A percentile compares a stretch with the other conserved stretches of the same genome.
These are phyloP conservation scores for Cinclus mexicanus DNA, from an alignment of 2,113 vertebrate genomes.

Conservation along the genomic window DNA sequence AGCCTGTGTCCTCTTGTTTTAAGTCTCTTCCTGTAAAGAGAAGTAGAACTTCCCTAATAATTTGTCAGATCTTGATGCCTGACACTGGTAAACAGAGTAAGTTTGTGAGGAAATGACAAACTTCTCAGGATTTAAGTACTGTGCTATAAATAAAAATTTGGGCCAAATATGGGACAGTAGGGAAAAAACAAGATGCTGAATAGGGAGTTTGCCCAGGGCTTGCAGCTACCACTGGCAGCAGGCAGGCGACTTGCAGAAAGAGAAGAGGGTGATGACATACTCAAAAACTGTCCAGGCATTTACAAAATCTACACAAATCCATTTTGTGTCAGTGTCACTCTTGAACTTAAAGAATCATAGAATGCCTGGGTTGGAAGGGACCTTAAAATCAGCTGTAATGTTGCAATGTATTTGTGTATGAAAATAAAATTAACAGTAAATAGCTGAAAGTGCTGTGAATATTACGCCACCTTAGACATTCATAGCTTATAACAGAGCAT, in stretches of 20 bases:
- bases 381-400: not conserved
- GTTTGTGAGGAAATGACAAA: not conserved
- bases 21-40: not conserved
- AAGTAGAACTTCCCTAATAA: not conserved
- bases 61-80: not conserved
- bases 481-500: not conserved
- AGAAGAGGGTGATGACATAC: not conserved
- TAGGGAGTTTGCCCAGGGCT: not conserved
- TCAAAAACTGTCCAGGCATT: not conserved
- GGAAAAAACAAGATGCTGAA: not conserved
- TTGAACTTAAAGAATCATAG: not conserved
- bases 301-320: not conserved
- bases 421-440: slow-evolving; percentile 1
- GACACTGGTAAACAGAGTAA: not conserved
- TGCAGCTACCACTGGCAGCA: not conserved
- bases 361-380: not conserved
- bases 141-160: not conserved
- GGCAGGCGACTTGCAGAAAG: not conserved
- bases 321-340: not conserved
- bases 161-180: not conserved
- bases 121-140: not conserved
- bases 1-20: not conserved
- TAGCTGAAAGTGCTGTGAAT: not conserved
- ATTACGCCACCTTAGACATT: not conserved
- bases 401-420: not conserved